Evolutionary conservation across 1,140 invertebrate species (phyloP), one percentile per base, ranked within the genome.

Genomic region (Drosophila seguyi): DNA sequence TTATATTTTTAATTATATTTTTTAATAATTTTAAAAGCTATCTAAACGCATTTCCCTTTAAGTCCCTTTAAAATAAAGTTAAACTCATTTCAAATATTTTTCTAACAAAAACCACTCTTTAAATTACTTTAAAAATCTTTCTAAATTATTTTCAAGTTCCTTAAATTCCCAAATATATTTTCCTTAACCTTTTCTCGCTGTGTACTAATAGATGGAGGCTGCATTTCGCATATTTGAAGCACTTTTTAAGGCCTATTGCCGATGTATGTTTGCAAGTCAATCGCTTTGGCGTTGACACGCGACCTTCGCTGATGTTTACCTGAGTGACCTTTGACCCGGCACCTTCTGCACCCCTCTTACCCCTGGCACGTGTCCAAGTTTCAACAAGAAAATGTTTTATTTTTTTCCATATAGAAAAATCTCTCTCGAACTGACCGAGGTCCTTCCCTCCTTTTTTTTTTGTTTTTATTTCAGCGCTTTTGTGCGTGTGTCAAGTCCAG

Each of bases 401-500:
- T 4, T 16, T 22, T 53, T 38, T n/a, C 5, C 36, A 55, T 38
- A 25, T 11, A 25, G 34, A 38, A 53, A 53, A 53, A n/a, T 47
- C 47, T 36, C 20, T 36, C 42, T n/a, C 38, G 31, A 60, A 60
- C 58, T 61, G 58, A 61, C 45, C 58, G n/a, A 14, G 25, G 41
- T 13, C 29, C 56, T 29, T n/a, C 27, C 34, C 8, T 14, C 16
- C 11, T 7, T 16, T 3, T n/a, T 18, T 14, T 14, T 42, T 13
- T 29, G 27, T 29, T 20, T 20, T 47, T n/a, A n/a, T 16, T 47
- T 0, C 44, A 52, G 31, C 36, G 42, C 68, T 50, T 88, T 88
- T 90, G 84, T 87, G 84, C 85, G 80, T 88, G 71, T 83, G 84
- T 87, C 84, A 87, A 87, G 85, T 87, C 76, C 84, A 87, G 84